A percentile compares a stretch with the other conserved stretches of the same genome.
phyloP scores from a whole-genome alignment of 2,888 invertebrate species.

The Sinhomidia bicolor region DNA sequence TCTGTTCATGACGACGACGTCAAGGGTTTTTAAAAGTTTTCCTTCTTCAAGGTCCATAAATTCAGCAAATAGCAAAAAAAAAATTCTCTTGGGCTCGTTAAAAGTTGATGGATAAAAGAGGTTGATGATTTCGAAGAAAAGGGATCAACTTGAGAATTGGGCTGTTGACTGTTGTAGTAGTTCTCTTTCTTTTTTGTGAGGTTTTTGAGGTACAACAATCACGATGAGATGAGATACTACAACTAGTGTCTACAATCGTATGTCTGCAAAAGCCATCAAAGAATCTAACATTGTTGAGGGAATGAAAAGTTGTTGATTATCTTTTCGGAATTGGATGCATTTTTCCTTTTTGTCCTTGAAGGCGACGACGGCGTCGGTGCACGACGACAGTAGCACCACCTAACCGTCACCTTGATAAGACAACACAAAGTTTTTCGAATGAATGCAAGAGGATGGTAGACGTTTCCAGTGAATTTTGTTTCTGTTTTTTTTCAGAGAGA shows the following conservation, averaged over 20 bases:
- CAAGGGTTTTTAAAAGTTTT: slow-evolving; percentile 6
- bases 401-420: background rate
- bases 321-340: background rate
- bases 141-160: slow-evolving; percentile 11
- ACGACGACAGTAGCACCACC: background rate
- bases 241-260: background rate
- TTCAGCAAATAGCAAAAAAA: slow-evolving; percentile 52
- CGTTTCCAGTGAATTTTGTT: slow-evolving; percentile 15
- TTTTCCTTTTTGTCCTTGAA: slow-evolving; percentile 23
- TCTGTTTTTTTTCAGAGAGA: background rate
- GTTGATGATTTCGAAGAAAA: slow-evolving; percentile 59
- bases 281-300: background rate
- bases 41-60: slow-evolving; percentile 65
- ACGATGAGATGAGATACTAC: background rate
- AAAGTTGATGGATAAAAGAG: slow-evolving; percentile 51
- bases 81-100: slow-evolving; percentile 47
- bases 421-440: too few relatives aligned
- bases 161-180: background rate
- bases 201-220: background rate
- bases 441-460: background rate
- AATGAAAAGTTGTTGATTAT: background rate
- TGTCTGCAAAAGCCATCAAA: background rate
- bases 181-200: background rate
- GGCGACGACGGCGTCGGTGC: too few relatives aligned
- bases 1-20: background rate